Percentiles rank a stretch among this genome's conserved stretches.
These are phyloP conservation scores for Aphaenogaster ashmeadi DNA, from an alignment of 1,140 invertebrate species.

Conservation along the genomic window DNA sequence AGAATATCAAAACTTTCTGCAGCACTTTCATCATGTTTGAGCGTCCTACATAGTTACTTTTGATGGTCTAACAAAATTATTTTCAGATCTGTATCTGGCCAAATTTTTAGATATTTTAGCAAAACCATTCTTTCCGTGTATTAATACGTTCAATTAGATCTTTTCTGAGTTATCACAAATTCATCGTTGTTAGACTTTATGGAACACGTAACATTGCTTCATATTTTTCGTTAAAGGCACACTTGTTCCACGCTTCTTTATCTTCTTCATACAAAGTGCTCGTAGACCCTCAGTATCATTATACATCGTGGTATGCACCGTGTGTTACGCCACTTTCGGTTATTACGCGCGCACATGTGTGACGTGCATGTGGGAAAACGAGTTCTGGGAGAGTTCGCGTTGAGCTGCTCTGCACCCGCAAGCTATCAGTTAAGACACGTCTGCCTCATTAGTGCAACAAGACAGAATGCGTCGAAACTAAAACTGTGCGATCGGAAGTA, in stretches of 20 bases:
- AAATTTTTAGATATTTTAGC: too few relatives aligned
- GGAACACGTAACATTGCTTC: neutral
- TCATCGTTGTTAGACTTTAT: slow-evolving; percentile 9
- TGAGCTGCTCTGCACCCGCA: neutral
- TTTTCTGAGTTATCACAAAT: neutral
- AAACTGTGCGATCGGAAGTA: slow-evolving; percentile 11
- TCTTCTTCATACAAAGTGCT: slow-evolving; percentile 30
- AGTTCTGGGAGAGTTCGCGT: slow-evolving; percentile 26
- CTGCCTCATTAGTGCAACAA: slow-evolving; percentile 48
- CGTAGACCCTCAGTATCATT: slow-evolving; percentile 31
- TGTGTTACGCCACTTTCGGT: slow-evolving; percentile 35
- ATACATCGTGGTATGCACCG: slow-evolving; percentile 3
- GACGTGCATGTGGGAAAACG: slow-evolving; percentile 37
- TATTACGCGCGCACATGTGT: slow-evolving; percentile 38
- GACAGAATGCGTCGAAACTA: slow-evolving; percentile 1
- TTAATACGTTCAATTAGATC: neutral
- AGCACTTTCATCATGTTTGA: too few relatives aligned
- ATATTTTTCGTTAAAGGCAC: slow-evolving; percentile 7
- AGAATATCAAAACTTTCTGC: too few relatives aligned
- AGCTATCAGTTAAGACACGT: slow-evolving; percentile 51
- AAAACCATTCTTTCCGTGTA: neutral
- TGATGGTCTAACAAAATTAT: too few relatives aligned
- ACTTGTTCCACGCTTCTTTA: slow-evolving; percentile 13
- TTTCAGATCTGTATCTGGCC: too few relatives aligned
- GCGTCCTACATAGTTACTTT: too few relatives aligned